These are phyloP conservation scores for Triplophysa siluroides DNA, from an alignment of 2,113 vertebrate species.

Conservation along the genomic window DNA sequence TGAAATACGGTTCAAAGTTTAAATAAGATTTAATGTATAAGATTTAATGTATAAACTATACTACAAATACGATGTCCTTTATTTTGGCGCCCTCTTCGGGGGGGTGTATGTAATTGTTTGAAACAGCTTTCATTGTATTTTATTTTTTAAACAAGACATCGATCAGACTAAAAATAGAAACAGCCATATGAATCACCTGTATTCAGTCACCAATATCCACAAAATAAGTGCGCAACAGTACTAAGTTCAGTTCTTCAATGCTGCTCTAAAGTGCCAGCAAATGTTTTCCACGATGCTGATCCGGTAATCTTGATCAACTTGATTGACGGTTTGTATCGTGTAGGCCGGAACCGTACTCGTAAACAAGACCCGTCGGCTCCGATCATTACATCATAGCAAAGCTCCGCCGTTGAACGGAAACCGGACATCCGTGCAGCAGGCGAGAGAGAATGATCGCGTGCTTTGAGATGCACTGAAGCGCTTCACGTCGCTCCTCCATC, in stretches of 20 bases:
- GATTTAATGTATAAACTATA: no score
- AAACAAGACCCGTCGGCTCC: not conserved
- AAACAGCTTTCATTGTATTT: no score
- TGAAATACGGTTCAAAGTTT: no score
- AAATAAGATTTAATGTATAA: no score
- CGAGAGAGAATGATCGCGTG: not conserved
- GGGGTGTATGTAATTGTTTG: not conserved
- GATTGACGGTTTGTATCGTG: not conserved
- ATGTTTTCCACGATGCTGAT: not conserved
- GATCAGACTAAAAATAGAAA: no score
- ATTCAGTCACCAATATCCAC: not conserved
- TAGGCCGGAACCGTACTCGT: not conserved
- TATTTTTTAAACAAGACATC: no score
- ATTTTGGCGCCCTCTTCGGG: constrained; percentile 31
- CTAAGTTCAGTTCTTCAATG: not conserved
- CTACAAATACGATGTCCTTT: no score
- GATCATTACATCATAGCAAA: not conserved
- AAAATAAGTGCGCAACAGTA: not conserved
- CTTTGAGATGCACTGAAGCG: not conserved
- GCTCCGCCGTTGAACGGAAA: not conserved
- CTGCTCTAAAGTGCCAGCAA: not conserved
- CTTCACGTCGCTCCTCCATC: not conserved
- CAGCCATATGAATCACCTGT: no score
- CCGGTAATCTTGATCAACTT: not conserved
- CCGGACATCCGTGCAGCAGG: not conserved